phyloP scores from a whole-genome alignment of 2,113 vertebrate genomes.

The Nestor notabilis region DNA sequence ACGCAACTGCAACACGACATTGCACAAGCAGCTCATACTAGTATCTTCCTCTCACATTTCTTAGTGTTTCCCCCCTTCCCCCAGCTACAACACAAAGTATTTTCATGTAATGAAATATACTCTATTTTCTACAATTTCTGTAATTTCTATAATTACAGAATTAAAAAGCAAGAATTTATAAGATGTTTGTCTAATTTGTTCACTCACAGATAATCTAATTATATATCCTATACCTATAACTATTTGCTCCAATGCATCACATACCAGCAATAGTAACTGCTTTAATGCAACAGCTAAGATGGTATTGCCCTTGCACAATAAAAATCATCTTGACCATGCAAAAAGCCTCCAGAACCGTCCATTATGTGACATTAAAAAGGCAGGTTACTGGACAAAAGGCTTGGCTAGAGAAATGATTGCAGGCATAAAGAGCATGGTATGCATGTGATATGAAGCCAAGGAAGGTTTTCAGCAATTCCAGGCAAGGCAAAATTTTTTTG shows the following conservation, averaged over 20 bases:
- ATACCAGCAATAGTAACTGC: neutral
- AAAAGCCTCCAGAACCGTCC: neutral
- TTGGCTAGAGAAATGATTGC: neutral
- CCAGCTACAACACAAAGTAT: neutral
- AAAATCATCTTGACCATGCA: neutral
- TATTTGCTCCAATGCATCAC: neutral
- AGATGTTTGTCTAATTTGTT: neutral
- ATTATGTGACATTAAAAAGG: neutral
- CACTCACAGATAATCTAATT: neutral
- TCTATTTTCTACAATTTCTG: neutral
- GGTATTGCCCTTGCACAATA: neutral
- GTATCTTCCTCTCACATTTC: neutral
- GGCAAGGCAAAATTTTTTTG: neutral
- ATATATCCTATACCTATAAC: neutral
- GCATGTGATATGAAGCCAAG: neutral
- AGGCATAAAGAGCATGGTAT: neutral
- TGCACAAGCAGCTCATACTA: neutral
- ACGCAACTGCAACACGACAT: neutral
- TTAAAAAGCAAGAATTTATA: neutral
- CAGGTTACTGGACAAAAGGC: neutral
- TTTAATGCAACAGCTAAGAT: neutral
- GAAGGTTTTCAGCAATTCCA: neutral
- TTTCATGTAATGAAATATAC: neutral
- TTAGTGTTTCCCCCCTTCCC: neutral
- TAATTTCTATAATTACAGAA: neutral